phyloP scores from a whole-genome alignment of 1,140 invertebrate species.

The Ceratitis capitata region DNA sequence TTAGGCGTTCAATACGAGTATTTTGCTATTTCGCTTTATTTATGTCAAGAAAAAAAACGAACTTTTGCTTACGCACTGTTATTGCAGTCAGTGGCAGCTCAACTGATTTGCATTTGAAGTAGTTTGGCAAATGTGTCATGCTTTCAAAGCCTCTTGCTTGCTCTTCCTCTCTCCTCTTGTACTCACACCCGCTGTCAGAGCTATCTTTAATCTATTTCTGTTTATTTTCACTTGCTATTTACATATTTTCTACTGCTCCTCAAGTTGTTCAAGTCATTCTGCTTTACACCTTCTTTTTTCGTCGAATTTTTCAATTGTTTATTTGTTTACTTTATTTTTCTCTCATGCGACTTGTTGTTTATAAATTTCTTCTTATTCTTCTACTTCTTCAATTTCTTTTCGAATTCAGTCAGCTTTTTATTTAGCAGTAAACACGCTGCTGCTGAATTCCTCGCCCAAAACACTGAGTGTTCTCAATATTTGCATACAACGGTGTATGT shows the following conservation, averaged over 20 bases:
- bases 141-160: too few relatives aligned
- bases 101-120: slow-evolving; percentile 29
- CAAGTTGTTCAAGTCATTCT: not conserved
- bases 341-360: too few relatives aligned
- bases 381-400: not conserved
- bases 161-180: not conserved
- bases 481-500: not conserved
- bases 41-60: not conserved
- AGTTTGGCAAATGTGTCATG: not conserved
- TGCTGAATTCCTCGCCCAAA: not conserved
- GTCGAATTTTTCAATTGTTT: not conserved
- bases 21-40: not conserved
- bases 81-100: slow-evolving; percentile 16
- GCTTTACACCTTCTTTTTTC: not conserved
- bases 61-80: not conserved
- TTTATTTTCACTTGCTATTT: not conserved
- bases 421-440: not conserved
- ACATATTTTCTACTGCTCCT: not conserved
- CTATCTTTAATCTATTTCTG: not conserved
- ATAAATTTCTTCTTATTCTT: not conserved
- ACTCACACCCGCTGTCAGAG: too few relatives aligned
- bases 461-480: too few relatives aligned
- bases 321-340: not conserved
- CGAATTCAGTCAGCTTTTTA: not conserved
- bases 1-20: not conserved